Evolutionary conservation across 37 sponge, comb jelly and placozoan species (phyloP).

Genomic region (Spongilla lacustris): DNA sequence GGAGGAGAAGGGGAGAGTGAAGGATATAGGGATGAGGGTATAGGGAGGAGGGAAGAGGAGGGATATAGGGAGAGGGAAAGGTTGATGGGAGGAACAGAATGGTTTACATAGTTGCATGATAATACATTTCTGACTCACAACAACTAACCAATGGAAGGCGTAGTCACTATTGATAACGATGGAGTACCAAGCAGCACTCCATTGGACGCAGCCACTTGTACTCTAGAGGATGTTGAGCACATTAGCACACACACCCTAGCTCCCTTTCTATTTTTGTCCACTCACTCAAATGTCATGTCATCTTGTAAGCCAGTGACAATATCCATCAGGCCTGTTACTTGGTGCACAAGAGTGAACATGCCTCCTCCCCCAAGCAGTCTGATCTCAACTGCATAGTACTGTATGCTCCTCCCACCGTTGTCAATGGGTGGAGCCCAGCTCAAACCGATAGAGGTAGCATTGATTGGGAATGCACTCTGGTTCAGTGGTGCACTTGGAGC

Average conservation of each 20-base stretch:
- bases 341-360: not conserved
- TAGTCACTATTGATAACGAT: not conserved
- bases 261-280: not conserved
- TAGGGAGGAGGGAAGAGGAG: too few species aligned
- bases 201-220: not conserved
- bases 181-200: not conserved
- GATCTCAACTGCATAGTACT: not conserved
- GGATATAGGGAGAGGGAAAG: too few species aligned
- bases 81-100: too few species aligned
- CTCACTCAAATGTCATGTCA: not conserved
- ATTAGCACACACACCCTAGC: not conserved
- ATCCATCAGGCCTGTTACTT: not conserved
- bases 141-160: not conserved
- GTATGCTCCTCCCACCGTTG: not conserved
- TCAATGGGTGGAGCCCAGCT: not conserved
- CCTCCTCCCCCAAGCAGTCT: not conserved
- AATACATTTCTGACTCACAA: too few species aligned
- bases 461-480: not conserved
- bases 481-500: not conserved
- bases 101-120: too few species aligned
- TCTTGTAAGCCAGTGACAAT: not conserved
- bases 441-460: not conserved
- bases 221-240: not conserved
- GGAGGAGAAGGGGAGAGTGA: too few species aligned
- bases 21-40: too few species aligned